Evolutionary conservation across 2,888 invertebrate genomes (phyloP).

Genomic region (Boloria selene): DNA sequence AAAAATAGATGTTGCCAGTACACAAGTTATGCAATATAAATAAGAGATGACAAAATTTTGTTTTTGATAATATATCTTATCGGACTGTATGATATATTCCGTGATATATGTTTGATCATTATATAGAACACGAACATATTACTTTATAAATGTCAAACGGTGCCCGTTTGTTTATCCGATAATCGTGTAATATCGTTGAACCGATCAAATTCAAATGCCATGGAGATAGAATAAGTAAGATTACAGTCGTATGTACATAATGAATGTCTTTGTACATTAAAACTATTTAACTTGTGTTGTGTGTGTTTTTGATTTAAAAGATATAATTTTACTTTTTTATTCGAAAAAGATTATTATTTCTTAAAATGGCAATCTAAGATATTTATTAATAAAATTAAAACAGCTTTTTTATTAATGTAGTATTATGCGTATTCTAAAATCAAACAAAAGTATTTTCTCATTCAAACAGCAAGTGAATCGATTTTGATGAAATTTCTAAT

Average conservation of each 20-base stretch:
- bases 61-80: slow-evolving; percentile 1
- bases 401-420: too few species aligned
- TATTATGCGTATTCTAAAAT: too few species aligned
- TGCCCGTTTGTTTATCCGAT: slow-evolving; percentile 7
- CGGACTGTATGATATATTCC: not conserved
- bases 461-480: too few species aligned
- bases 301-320: too few species aligned
- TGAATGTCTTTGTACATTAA: not conserved
- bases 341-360: too few species aligned
- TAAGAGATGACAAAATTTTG: not conserved
- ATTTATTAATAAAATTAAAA: too few species aligned
- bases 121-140: not conserved
- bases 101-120: not conserved
- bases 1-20: too few species aligned
- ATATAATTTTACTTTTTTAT: too few species aligned
- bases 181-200: not conserved
- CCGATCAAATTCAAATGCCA: slow-evolving; percentile 5
- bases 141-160: slow-evolving; percentile 14
- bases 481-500: too few species aligned
- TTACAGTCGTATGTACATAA: not conserved
- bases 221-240: not conserved
- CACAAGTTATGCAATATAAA: not conserved
- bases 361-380: too few species aligned
- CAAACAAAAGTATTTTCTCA: too few species aligned
- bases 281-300: not conserved